A percentile compares a stretch with the other conserved stretches of the same genome.
phyloP scores from a whole-genome alignment of 2,797 vertebrate genomes.

The Bothrops alternatus region DNA sequence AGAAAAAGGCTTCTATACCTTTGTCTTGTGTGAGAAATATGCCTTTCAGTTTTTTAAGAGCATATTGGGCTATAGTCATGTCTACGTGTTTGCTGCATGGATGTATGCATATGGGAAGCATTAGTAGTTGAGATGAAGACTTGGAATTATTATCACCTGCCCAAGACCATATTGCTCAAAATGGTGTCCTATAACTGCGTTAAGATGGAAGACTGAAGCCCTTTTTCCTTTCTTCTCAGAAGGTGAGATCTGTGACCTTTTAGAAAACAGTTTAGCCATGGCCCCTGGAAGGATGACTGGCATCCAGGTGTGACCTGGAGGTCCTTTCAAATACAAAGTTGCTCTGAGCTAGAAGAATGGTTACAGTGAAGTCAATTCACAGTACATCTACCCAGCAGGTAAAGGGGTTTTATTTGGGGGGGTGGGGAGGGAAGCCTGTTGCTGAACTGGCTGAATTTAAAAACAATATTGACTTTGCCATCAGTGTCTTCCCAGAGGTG shows the following conservation, averaged over 20 bases:
- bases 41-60: neutral
- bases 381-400: neutral
- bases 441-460: neutral
- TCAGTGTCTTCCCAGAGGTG: neutral
- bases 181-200: neutral
- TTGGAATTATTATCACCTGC: neutral
- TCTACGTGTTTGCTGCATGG: neutral
- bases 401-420: neutral
- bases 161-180: neutral
- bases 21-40: neutral
- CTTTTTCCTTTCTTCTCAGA: neutral
- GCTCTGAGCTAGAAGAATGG: neutral
- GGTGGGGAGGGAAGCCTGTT: neutral
- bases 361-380: neutral
- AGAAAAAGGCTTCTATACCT: neutral
- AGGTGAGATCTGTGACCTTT: neutral
- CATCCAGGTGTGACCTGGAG: neutral
- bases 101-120: neutral
- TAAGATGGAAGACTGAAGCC: neutral
- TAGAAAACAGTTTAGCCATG: neutral
- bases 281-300: slow-evolving; percentile 13
- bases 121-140: neutral
- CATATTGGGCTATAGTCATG: neutral
- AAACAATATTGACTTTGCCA: neutral
- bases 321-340: slow-evolving; percentile 1